Conservation (phyloP, 1,140 invertebrate species). For the Scaptomyza graminum region DNA sequence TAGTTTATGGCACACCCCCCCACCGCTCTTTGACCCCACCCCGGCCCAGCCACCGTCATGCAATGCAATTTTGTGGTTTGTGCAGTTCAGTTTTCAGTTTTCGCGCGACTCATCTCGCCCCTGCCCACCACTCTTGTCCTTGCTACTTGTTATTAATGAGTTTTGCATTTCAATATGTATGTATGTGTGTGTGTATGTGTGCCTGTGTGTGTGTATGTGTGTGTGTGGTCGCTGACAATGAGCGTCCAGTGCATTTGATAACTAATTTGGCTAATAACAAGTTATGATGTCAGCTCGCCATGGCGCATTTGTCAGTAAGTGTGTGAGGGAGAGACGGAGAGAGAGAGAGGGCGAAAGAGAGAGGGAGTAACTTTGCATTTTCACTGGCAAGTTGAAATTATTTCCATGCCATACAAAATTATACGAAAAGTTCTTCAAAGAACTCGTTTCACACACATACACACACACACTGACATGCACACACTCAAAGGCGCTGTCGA, state of each 20-base stretch:
- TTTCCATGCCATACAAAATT: slow-evolving; percentile 40
- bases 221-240: slow-evolving; percentile 30
- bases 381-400: slow-evolving; percentile 30
- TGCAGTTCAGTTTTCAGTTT: slow-evolving; percentile 24
- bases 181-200: slow-evolving; percentile 17
- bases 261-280: slow-evolving; percentile 64
- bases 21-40: slow-evolving; percentile 14
- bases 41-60: slow-evolving; percentile 60
- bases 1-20: slow-evolving; percentile 40
- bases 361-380: slow-evolving; percentile 5
- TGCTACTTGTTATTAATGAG: slow-evolving; percentile 69
- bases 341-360: background rate
- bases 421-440: slow-evolving; percentile 47
- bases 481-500: slow-evolving; percentile 6
- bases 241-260: slow-evolving; percentile 43
- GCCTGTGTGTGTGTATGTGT: slow-evolving; percentile 18
- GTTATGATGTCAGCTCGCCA: slow-evolving; percentile 27
- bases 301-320: background rate
- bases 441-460: slow-evolving; percentile 7
- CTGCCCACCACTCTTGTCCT: background rate
- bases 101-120: background rate
- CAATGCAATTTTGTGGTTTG: slow-evolving; percentile 81
- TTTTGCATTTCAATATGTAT: slow-evolving; percentile 43
- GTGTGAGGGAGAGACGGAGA: background rate
- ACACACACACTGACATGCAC: slow-evolving; percentile 12